phyloP scores from a whole-genome alignment of 2,888 invertebrate genomes.

The Xestia c-nigrum region DNA sequence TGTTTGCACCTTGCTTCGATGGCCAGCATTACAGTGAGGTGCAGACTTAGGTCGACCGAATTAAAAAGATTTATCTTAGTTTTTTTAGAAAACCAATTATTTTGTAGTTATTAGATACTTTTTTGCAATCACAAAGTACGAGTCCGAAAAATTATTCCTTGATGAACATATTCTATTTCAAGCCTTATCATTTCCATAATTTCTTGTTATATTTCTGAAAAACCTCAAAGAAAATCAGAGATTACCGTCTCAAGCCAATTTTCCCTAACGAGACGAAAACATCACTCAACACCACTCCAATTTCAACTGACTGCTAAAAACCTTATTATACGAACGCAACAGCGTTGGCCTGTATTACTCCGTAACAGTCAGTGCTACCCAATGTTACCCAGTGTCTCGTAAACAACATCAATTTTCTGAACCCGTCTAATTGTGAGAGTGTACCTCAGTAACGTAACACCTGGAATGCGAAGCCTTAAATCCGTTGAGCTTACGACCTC shows the following conservation, averaged over 20 bases:
- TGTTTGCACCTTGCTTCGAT: no score
- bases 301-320: conserved; percentile 60
- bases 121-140: neutral
- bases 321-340: conserved; percentile 51
- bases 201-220: neutral
- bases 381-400: conserved; percentile 55
- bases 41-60: no score
- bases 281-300: conserved; percentile 45
- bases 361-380: conserved; percentile 32
- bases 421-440: conserved; percentile 67
- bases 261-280: conserved; percentile 7
- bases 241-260: conserved; percentile 24
- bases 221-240: neutral
- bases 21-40: no score
- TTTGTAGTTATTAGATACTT: neutral
- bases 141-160: no score
- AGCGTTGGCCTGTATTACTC: conserved; percentile 28
- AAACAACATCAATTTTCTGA: conserved; percentile 68
- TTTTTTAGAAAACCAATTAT: no score
- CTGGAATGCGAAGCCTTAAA: conserved; percentile 76
- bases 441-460: conserved; percentile 73
- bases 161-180: neutral
- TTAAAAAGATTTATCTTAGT: no score
- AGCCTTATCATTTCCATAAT: neutral
- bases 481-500: conserved; percentile 73